Conservation (phyloP, 2,797 vertebrate species). For the Fringilla coelebs region DNA sequence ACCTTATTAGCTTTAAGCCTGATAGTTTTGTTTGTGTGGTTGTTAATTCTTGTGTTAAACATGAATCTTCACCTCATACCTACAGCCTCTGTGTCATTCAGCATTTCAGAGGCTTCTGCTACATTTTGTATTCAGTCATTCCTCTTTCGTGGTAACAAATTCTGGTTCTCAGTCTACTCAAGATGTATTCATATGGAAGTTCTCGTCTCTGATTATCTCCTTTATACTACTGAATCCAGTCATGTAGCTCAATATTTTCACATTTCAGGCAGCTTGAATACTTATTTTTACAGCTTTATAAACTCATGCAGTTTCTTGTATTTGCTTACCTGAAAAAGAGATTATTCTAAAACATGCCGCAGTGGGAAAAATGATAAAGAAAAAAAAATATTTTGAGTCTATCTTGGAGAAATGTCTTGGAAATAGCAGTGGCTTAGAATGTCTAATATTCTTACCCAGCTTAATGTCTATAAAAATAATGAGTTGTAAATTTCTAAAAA, state of each 20-base stretch:
- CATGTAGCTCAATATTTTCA: background rate
- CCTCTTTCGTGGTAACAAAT: background rate
- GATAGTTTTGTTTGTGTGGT: background rate
- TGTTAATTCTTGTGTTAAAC: background rate
- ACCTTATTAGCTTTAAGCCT: background rate
- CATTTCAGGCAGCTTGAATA: background rate
- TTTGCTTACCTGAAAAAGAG: background rate
- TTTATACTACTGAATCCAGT: background rate
- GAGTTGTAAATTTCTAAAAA: background rate
- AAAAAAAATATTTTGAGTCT: background rate
- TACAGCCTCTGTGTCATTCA: background rate
- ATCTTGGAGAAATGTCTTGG: background rate
- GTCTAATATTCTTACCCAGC: background rate
- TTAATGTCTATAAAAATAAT: background rate
- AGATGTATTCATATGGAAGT: background rate
- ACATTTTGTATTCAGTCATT: background rate
- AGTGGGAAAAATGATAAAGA: background rate
- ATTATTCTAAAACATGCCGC: background rate
- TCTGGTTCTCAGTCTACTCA: background rate
- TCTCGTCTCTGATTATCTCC: background rate
- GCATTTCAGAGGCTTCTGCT: background rate
- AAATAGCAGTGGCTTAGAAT: background rate
- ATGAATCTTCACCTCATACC: background rate
- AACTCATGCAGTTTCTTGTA: background rate
- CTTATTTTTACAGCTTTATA: background rate